phyloP scores from a whole-genome alignment of 2,888 invertebrate species.

The Digitonthophagus gazella region DNA sequence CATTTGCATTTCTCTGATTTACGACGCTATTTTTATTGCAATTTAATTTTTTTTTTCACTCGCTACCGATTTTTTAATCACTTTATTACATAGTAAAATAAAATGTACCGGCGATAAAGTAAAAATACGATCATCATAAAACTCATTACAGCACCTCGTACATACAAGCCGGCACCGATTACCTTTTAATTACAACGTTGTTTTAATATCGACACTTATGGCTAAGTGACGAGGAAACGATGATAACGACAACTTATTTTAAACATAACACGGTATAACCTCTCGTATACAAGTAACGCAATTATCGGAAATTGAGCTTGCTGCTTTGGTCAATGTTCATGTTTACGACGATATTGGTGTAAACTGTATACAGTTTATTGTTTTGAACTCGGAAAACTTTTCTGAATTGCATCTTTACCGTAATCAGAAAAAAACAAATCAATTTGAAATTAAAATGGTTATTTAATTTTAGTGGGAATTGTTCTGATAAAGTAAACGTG shows the following conservation, averaged over 20 bases:
- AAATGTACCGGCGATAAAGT: too few species aligned
- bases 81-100: not conserved
- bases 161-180: not conserved
- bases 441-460: too few species aligned
- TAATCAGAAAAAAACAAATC: not conserved
- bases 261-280: not conserved
- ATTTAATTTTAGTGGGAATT: too few species aligned
- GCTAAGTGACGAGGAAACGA: not conserved
- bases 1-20: not conserved
- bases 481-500: too few species aligned
- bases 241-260: not conserved
- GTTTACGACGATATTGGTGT: too few species aligned
- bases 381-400: too few species aligned
- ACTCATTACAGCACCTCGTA: not conserved
- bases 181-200: not conserved
- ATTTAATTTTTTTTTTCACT: not conserved
- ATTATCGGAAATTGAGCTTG: not conserved
- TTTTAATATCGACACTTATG: not conserved
- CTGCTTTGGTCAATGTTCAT: too few species aligned
- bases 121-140: not conserved
- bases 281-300: not conserved
- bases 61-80: too few species aligned
- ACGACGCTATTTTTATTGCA: not conserved
- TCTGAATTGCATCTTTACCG: too few species aligned
- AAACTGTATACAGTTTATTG: too few species aligned